These are phyloP conservation scores for Brachionus calyciflorus DNA, from an alignment of 1,140 invertebrate species.

Conservation along the genomic window DNA sequence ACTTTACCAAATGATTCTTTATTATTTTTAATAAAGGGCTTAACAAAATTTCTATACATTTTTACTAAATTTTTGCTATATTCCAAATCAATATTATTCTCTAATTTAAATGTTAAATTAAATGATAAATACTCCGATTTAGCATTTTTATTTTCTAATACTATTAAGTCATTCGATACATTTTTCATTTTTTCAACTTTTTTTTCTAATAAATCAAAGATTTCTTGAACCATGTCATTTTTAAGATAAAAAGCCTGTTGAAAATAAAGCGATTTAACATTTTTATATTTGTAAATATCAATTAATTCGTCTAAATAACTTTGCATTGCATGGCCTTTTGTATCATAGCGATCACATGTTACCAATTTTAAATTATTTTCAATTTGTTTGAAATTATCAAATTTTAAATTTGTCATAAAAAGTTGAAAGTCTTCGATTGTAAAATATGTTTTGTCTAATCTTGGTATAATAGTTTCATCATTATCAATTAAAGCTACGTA, in stretches of 20 bases:
- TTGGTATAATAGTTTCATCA: slow-evolving; percentile 8
- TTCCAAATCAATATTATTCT: background rate
- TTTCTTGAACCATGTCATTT: background rate
- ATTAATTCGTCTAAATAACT: background rate
- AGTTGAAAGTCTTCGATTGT: background rate
- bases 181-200: background rate
- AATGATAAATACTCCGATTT: background rate
- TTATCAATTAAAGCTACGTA: slow-evolving; percentile 6
- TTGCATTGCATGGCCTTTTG: background rate
- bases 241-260: slow-evolving; percentile 27
- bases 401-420: background rate
- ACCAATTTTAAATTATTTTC: background rate
- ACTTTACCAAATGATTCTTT: background rate
- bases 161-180: background rate
- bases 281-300: background rate
- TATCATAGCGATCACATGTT: slow-evolving; percentile 1
- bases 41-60: background rate
- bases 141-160: background rate
- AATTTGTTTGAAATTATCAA: background rate
- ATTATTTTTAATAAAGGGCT: background rate
- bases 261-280: background rate
- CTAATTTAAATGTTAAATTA: slow-evolving; percentile 15
- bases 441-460: background rate
- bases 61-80: background rate
- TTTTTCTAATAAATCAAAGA: background rate